A percentile compares a stretch with the other conserved stretches of the same genome.
Evolutionary conservation across 2,797 vertebrate species (phyloP).

Genomic region (Phalloptychus januarius): DNA sequence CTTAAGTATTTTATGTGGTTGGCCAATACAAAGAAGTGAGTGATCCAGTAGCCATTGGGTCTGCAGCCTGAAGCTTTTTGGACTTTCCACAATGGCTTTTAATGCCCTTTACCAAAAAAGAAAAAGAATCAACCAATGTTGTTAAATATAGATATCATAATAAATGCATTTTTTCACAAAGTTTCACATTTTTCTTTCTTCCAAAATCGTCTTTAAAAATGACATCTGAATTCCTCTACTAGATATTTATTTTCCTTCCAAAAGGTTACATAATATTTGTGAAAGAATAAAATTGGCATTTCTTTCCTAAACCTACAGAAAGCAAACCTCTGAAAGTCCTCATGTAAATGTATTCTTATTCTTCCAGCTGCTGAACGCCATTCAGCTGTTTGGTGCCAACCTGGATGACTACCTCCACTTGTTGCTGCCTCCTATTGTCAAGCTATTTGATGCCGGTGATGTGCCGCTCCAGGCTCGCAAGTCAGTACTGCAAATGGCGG

Average conservation of each 20-base stretch:
- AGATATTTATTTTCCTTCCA: no score
- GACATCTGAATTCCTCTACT: no score
- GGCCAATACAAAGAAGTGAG: not conserved
- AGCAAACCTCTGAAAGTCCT: slow-evolving; percentile 1
- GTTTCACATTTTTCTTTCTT: no score
- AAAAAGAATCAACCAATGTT: no score
- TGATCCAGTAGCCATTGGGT: not conserved
- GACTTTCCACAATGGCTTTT: no score
- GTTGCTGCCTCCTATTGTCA: slow-evolving; percentile 95
- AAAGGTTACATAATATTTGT: no score
- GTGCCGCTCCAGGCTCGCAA: slow-evolving; percentile 92
- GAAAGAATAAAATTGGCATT: slow-evolving; percentile 18
- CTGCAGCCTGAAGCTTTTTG: no score
- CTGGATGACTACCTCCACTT: slow-evolving; percentile 97
- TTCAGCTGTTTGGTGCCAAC: slow-evolving; percentile 98
- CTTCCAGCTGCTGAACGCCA: slow-evolving; percentile 90
- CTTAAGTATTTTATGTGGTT: not conserved
- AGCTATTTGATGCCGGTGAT: slow-evolving; percentile 94
- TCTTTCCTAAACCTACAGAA: slow-evolving; percentile 20
- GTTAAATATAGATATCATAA: no score
- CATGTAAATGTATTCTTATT: not conserved
- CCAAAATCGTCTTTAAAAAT: no score
- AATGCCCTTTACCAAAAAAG: no score
- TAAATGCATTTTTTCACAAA: no score
- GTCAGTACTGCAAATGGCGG: slow-evolving; percentile 75